phyloP scores from a whole-genome alignment of 2,113 vertebrate genomes.

The Mesocricetus auratus region DNA sequence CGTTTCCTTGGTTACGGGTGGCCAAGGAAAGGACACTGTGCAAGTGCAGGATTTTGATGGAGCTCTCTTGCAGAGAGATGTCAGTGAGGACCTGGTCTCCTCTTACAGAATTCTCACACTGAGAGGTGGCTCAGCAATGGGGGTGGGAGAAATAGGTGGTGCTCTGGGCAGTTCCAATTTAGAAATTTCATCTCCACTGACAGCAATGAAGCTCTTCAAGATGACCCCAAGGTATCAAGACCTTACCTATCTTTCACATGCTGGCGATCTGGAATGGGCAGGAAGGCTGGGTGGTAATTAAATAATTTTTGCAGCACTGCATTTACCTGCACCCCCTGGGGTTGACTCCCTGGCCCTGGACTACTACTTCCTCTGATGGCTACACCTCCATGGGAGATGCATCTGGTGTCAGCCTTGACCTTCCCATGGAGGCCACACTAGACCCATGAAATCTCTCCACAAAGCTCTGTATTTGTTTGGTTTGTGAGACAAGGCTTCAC shows the following conservation, averaged over 20 bases:
- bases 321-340: background rate
- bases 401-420: background rate
- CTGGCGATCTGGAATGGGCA: conserved; percentile 14
- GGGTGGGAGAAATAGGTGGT: conserved; percentile 22
- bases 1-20: conserved; percentile 90
- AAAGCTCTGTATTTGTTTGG: background rate
- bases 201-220: conserved; percentile 70
- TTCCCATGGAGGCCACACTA: background rate
- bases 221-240: conserved; percentile 56
- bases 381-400: background rate
- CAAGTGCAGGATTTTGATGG: conserved; percentile 80
- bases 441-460: background rate
- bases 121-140: conserved; percentile 76
- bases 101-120: conserved; percentile 78
- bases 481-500: background rate
- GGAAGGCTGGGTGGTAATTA: background rate
- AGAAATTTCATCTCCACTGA: conserved; percentile 74
- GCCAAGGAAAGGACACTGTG: conserved; percentile 85
- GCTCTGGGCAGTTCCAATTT: conserved; percentile 75
- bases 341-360: background rate
- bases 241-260: conserved; percentile 29
- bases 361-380: background rate
- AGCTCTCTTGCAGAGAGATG: conserved; percentile 77
- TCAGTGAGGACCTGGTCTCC: conserved; percentile 75
- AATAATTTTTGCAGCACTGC: conserved; percentile 21